Base-by-base conservation (phyloP, 1,140 invertebrate species). In the Dendroctonus valens region DNA sequence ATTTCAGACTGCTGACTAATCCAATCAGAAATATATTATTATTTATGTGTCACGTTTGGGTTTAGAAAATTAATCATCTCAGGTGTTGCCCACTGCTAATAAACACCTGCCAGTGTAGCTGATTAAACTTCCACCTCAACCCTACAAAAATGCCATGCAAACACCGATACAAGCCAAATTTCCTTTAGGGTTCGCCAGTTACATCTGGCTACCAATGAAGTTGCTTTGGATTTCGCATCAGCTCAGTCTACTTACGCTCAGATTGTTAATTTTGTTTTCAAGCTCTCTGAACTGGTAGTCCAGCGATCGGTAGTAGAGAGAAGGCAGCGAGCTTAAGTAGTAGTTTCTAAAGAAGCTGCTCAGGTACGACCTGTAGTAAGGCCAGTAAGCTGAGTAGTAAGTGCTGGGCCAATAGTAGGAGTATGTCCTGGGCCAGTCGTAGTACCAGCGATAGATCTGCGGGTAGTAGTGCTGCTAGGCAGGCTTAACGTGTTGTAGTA, bases 401-500 rank as follows among this genome's bases (percentile, higher is more conserved):
- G 15, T 42, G 41, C 60, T 64, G 12, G 64, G 63, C 54, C 49
- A 65, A 44, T 41, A 50, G 41, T 42, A 48, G 12, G 41, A 70
- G 50, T 41, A 46, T 6, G 14, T 64, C 42, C 66, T 70, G 12
- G 69, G 66, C 65, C 65, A 70, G 42, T 64, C 59, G 59, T 72
- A 74, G 60, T 65, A 65, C 69, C 67, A 69, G 38, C 67, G 53
- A 58, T 67, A 65, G 8, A 59, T 41, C 57, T 67, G 71, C 3
- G 71, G 71, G 14, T 63, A 70, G 50, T 69, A 72, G 52, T 62
- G 50, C 61, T 52, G 63, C 60, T 72, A 12, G 71, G 67, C 38
- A 71, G 57, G 42, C 65, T 72, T 48, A 70, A 61, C n/a, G 67
- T 65, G 9, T 42, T 64, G 54, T 72, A 72, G 57, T 71, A 71